Evolutionary conservation across 2,797 vertebrate genomes (phyloP).

Genomic region (Parauchenoglanis punctatus): DNA sequence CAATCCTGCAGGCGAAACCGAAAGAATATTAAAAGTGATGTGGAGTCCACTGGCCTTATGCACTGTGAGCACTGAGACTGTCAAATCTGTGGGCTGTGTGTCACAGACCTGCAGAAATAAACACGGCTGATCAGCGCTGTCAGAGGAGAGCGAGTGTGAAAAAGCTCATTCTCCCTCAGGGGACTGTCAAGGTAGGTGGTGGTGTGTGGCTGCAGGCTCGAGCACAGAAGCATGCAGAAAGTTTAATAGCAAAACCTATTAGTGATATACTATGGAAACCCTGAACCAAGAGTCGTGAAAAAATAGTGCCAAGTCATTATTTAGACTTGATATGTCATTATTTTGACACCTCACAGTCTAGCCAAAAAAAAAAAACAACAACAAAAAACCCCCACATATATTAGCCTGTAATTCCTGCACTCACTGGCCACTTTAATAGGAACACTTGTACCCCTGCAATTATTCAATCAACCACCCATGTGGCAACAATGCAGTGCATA

Average conservation of each 20-base stretch:
- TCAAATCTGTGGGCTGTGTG: slow-evolving; percentile 50
- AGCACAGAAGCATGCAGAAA: slow-evolving; percentile 27
- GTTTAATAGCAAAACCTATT: slow-evolving; percentile 22
- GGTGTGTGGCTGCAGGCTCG: slow-evolving; percentile 39
- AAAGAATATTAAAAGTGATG: slow-evolving; percentile 68
- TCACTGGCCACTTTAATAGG: slow-evolving; percentile 9
- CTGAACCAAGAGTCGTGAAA: not conserved
- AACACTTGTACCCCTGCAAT: not conserved
- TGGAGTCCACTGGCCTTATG: slow-evolving; percentile 49
- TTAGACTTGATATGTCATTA: slow-evolving; percentile 13
- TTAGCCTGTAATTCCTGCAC: not conserved
- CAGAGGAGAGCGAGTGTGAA: slow-evolving; percentile 55
- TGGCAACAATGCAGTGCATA: not conserved
- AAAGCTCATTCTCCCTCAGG: slow-evolving; percentile 43
- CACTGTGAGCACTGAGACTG: slow-evolving; percentile 45
- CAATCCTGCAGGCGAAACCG: slow-evolving; percentile 64
- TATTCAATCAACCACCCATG: not conserved
- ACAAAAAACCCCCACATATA: too few relatives aligned
- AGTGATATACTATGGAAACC: slow-evolving; percentile 20
- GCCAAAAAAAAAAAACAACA: not conserved
- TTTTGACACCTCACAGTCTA: slow-evolving; percentile 2
- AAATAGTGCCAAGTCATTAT: slow-evolving; percentile 10
- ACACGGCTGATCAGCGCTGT: slow-evolving; percentile 52
- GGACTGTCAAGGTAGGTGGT: slow-evolving; percentile 21
- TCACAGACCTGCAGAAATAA: slow-evolving; percentile 56